phyloP scores from a whole-genome alignment of 2,113 vertebrate genomes.

The Noctilio leporinus region DNA sequence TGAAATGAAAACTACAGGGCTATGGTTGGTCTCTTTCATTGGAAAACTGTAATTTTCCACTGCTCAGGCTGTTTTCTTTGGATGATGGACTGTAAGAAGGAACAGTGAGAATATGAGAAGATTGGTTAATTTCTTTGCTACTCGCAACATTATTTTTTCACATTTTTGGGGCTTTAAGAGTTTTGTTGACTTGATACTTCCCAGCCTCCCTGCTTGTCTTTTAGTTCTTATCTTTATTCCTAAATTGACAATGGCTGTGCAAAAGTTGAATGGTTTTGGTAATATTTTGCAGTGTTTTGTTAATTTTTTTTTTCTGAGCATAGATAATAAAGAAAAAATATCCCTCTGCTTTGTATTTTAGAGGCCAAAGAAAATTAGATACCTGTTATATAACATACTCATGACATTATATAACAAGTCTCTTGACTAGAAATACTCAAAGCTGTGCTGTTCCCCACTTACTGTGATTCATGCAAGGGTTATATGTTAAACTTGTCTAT shows the following conservation, averaged over 20 bases:
- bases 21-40: constrained; percentile 46
- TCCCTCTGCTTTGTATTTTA: constrained; percentile 19
- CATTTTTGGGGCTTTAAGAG: not conserved
- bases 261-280: constrained; percentile 6
- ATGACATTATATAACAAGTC: not conserved
- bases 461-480: not conserved
- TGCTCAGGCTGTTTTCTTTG: constrained; percentile 37
- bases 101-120: constrained; percentile 18
- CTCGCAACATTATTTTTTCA: not conserved
- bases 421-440: not conserved
- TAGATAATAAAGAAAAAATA: constrained; percentile 16
- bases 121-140: constrained; percentile 44
- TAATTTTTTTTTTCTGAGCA: not conserved
- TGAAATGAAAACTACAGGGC: constrained; percentile 42
- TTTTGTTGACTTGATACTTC: not conserved
- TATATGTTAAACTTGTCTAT: not conserved
- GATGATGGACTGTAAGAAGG: constrained; percentile 25
- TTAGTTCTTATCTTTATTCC: not conserved
- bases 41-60: constrained; percentile 61
- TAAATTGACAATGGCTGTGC: not conserved
- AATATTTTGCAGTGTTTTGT: constrained; percentile 15
- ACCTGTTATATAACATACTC: not conserved
- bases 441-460: not conserved
- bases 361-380: constrained; percentile 39
- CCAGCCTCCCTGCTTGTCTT: not conserved